Conservation (phyloP, 2,888 invertebrate genomes). For the Cosmia pyralina region DNA sequence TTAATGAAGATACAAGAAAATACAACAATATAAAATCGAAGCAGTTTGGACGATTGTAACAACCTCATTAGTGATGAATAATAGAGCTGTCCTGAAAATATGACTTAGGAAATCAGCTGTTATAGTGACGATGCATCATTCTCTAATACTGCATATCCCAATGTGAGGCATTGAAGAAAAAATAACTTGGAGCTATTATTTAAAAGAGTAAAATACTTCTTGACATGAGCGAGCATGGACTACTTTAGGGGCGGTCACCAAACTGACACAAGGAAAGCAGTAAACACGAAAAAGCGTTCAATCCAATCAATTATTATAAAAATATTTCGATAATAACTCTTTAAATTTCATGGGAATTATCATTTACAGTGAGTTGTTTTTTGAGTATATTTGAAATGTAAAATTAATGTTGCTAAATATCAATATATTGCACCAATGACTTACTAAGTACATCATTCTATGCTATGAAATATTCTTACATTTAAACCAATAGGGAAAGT, state of each 20-base stretch:
- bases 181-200: constrained; percentile 88
- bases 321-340: constrained; percentile 85
- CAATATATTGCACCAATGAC: constrained; percentile 75
- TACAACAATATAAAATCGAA: constrained; percentile 66
- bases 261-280: constrained; percentile 91
- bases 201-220: constrained; percentile 87
- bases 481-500: background rate
- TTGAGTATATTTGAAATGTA: constrained; percentile 86
- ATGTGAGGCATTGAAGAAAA: constrained; percentile 89
- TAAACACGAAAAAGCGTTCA: constrained; percentile 91
- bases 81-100: constrained; percentile 90
- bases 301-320: constrained; percentile 89
- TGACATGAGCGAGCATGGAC: constrained; percentile 90
- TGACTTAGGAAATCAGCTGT: constrained; percentile 89
- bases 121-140: constrained; percentile 90
- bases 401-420: constrained; percentile 77
- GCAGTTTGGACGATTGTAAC: constrained; percentile 86
- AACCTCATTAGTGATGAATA: constrained; percentile 89
- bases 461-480: background rate
- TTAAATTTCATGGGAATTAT: constrained; percentile 78
- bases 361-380: constrained; percentile 89
- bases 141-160: constrained; percentile 90
- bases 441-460: constrained; percentile 66
- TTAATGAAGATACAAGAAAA: constrained; percentile 51
- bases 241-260: constrained; percentile 90